Conservation (phyloP, 2,797 vertebrate species). For the Megaceryle alcyon region DNA sequence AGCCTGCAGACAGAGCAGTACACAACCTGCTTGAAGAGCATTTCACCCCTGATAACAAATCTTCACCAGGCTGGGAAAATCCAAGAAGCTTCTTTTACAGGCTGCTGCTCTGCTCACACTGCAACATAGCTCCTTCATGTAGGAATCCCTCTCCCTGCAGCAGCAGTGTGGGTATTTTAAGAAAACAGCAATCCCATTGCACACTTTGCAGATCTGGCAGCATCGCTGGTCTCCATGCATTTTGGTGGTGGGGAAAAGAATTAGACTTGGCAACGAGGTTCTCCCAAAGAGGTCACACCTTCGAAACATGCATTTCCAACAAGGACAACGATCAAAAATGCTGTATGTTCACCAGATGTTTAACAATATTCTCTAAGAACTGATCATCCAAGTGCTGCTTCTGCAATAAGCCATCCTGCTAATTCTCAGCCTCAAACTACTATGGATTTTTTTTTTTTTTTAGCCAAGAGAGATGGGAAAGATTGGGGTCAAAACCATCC, state of each 20-base stretch:
- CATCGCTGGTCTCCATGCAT: background rate
- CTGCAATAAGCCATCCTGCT: background rate
- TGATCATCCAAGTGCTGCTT: background rate
- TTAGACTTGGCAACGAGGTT: background rate
- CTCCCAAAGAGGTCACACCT: background rate
- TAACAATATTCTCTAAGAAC: background rate
- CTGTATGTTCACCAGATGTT: background rate
- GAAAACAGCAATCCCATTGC: background rate
- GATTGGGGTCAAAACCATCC: background rate
- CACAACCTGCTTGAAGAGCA: background rate
- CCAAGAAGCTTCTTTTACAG: background rate
- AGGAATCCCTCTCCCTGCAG: background rate
- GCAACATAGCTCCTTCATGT: background rate
- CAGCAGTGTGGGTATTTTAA: background rate
- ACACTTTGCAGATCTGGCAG: background rate
- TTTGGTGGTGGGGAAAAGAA: background rate
- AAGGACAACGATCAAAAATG: background rate
- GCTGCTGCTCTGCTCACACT: background rate
- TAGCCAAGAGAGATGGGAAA: background rate
- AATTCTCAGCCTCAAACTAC: background rate
- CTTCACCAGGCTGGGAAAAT: background rate
- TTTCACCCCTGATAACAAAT: background rate
- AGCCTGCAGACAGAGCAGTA: fast-evolving
- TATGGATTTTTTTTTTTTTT: background rate
- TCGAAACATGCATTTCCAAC: background rate